Conservation (phyloP, 1,140 invertebrate genomes). For the Cherax quadricarinatus region DNA sequence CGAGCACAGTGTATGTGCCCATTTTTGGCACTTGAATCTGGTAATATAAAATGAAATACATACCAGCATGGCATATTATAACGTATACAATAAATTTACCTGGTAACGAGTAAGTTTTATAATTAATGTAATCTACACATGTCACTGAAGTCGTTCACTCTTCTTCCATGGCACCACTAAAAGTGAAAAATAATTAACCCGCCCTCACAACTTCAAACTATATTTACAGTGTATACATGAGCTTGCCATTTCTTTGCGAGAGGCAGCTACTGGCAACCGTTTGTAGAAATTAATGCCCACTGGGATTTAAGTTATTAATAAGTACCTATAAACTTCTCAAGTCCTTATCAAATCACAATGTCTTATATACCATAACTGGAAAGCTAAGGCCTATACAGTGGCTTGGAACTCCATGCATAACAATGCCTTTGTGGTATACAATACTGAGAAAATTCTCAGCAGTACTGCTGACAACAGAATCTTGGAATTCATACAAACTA, state of each 20-base stretch:
- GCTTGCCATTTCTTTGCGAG: conserved; percentile 4
- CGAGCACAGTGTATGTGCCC: conserved; percentile 17
- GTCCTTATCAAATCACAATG: conserved; percentile 16
- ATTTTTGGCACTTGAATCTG: conserved; percentile 34
- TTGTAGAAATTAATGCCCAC: conserved; percentile 62
- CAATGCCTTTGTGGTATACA: conserved; percentile 61
- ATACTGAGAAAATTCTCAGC: conserved; percentile 37
- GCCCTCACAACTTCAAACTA: background rate
- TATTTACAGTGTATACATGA: conserved; percentile 8
- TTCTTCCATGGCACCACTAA: background rate
- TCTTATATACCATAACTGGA: conserved; percentile 19
- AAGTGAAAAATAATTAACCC: background rate
- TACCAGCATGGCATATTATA: background rate
- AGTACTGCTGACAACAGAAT: background rate
- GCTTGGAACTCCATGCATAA: conserved; percentile 67
- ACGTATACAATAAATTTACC: background rate
- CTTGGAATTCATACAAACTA: background rate
- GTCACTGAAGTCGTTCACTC: background rate
- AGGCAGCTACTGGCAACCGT: conserved; percentile 50
- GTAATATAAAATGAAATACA: background rate
- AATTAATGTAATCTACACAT: background rate
- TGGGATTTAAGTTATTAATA: conserved; percentile 38
- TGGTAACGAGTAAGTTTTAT: background rate
- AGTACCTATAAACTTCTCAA: conserved; percentile 34
- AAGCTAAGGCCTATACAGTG: conserved; percentile 65